These are phyloP conservation scores for Eumeta japonica DNA, from an alignment of 1,140 invertebrate species.

Conservation along the genomic window DNA sequence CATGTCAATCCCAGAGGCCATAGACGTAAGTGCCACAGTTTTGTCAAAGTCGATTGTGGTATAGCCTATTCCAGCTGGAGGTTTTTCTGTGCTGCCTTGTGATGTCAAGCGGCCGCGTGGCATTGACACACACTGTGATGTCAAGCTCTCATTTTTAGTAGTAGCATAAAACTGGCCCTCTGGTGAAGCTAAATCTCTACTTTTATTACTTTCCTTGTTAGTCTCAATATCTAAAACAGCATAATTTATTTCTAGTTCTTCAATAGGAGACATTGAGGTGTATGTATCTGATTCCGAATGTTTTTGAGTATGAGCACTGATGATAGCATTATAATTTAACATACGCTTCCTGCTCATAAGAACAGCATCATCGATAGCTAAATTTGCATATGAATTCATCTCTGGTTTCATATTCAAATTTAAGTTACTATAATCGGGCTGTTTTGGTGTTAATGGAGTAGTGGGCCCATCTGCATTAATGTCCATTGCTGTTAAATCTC, in stretches of 20 bases:
- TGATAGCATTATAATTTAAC: no score
- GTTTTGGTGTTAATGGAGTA: constrained; percentile 42
- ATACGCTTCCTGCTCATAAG: no score
- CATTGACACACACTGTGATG: constrained; percentile 25
- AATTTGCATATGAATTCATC: constrained; percentile 62
- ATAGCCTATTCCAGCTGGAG: constrained; percentile 69
- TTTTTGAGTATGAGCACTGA: constrained; percentile 30
- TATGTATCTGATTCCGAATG: constrained; percentile 51
- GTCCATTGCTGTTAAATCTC: constrained; percentile 20
- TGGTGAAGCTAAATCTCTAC: constrained; percentile 29
- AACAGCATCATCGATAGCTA: constrained; percentile 61
- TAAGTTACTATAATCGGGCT: constrained; percentile 44
- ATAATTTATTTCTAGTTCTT: constrained; percentile 70
- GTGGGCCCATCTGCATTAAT: constrained; percentile 23
- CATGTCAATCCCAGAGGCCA: constrained; percentile 39
- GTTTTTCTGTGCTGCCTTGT: constrained; percentile 43
- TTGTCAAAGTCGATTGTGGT: constrained; percentile 93
- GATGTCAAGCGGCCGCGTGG: constrained; percentile 26
- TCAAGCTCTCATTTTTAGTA: constrained; percentile 32
- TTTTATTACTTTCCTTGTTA: constrained; percentile 29
- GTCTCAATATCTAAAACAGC: constrained; percentile 72
- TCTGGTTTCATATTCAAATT: constrained; percentile 27
- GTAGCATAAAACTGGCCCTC: constrained; percentile 39
- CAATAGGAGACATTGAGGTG: constrained; percentile 46
- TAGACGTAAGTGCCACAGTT: constrained; percentile 78